These are phyloP conservation scores for Spondyliosoma cantharus DNA, from an alignment of 2,797 vertebrate genomes.

Conservation along the genomic window DNA sequence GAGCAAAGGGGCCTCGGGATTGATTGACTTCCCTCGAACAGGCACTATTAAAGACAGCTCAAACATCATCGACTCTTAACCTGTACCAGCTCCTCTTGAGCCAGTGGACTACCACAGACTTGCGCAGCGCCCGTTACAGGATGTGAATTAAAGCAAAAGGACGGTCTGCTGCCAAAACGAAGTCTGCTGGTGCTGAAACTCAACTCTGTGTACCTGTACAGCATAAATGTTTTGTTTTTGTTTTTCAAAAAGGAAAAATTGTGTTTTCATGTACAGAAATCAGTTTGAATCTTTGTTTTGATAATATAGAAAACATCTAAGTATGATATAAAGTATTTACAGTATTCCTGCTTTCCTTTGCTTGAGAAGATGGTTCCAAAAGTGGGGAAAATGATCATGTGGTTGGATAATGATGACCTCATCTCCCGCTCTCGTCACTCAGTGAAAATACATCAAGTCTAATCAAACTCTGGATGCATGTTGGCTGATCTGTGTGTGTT, in stretches of 20 bases:
- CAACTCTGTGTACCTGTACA: constrained; percentile 60
- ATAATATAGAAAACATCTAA: constrained; percentile 50
- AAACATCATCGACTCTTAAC: constrained; percentile 10
- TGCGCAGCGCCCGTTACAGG: constrained; percentile 14
- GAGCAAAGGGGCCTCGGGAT: constrained; percentile 58
- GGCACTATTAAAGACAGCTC: constrained; percentile 41
- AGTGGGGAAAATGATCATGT: constrained; percentile 11
- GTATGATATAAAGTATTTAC: constrained; percentile 50
- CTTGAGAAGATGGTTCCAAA: constrained; percentile 39
- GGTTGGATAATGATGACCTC: constrained; percentile 40
- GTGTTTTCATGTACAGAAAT: constrained; percentile 69
- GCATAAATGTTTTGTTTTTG: constrained; percentile 28
- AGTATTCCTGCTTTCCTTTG: constrained; percentile 47
- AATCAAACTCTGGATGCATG: constrained; percentile 23
- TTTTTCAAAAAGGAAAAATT: constrained; percentile 32
- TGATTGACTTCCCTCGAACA: constrained; percentile 18
- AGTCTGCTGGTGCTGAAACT: constrained; percentile 64
- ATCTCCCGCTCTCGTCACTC: constrained; percentile 20
- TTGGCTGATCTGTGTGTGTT: constrained; percentile 12
- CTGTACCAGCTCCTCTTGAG: constrained; percentile 28
- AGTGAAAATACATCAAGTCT: neutral
- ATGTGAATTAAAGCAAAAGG: constrained; percentile 42
- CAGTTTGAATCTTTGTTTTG: constrained; percentile 47
- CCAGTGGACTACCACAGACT: constrained; percentile 37
- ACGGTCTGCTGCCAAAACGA: constrained; percentile 17